phyloP scores from a whole-genome alignment of 2,113 vertebrate genomes.

The Clarias macrocephalus region DNA sequence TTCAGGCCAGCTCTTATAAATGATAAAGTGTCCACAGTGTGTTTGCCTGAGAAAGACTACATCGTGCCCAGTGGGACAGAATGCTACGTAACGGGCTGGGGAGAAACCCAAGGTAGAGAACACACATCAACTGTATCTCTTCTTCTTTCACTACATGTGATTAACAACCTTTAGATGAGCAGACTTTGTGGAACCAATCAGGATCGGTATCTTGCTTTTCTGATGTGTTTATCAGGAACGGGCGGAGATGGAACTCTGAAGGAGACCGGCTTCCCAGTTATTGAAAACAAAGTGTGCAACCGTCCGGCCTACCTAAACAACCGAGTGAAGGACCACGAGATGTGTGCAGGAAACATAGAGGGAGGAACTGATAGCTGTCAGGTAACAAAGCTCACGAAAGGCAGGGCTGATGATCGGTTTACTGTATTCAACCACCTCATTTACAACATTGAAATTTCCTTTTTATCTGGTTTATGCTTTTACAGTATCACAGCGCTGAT shows the following conservation, averaged over 20 bases:
- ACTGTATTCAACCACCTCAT: background rate
- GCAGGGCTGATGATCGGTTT: background rate
- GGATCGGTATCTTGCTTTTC: background rate
- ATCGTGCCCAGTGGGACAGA: constrained; percentile 80
- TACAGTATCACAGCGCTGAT: background rate
- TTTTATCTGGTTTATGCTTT: background rate
- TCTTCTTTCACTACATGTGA: background rate
- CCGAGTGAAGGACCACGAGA: constrained; percentile 76
- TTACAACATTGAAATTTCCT: background rate
- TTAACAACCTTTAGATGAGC: background rate
- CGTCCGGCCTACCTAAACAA: constrained; percentile 78
- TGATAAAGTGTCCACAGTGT: constrained; percentile 80
- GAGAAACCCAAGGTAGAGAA: constrained; percentile 85
- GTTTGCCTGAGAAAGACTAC: constrained; percentile 80
- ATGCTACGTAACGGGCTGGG: constrained; percentile 94
- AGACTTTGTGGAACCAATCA: background rate
- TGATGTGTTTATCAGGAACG: constrained; percentile 73
- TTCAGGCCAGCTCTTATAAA: constrained; percentile 82
- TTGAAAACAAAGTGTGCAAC: constrained; percentile 92
- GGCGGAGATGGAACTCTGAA: constrained; percentile 78
- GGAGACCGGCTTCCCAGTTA: constrained; percentile 90
- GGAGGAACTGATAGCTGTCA: constrained; percentile 90
- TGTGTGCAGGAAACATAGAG: constrained; percentile 87
- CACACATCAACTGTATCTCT: background rate
- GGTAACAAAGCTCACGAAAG: constrained; percentile 66